Evolutionary conservation across 2,797 vertebrate species (phyloP).

Genomic region (Sebastes elongatus): DNA sequence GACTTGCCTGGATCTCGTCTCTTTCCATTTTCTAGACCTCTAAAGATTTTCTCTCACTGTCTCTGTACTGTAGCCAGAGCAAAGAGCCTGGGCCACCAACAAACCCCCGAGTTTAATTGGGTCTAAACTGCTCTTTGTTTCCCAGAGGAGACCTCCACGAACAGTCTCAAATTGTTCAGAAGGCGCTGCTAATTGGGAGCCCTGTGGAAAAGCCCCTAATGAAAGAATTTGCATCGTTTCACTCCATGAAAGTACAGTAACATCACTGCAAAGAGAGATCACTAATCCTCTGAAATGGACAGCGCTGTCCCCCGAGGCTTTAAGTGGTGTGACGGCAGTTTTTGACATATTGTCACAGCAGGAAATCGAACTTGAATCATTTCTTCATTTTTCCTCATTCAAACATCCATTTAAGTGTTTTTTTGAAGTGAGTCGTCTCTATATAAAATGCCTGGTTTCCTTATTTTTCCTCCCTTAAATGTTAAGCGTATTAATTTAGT

Average conservation of each 20-base stretch:
- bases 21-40: slow-evolving; percentile 40
- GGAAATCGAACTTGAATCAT: background rate
- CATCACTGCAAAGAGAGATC: slow-evolving; percentile 37
- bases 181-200: slow-evolving; percentile 72
- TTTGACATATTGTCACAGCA: background rate
- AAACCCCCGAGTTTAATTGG: slow-evolving; percentile 71
- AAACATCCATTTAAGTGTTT: background rate
- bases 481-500: background rate
- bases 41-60: slow-evolving; percentile 36
- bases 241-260: slow-evolving; percentile 30
- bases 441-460: background rate
- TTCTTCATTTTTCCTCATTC: background rate
- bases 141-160: slow-evolving; percentile 54
- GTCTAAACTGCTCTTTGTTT: slow-evolving; percentile 73
- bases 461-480: background rate
- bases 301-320: background rate
- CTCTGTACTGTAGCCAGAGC: slow-evolving; percentile 30
- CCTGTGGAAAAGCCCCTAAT: slow-evolving; percentile 53
- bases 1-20: slow-evolving; percentile 22
- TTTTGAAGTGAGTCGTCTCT: background rate
- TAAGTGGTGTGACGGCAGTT: background rate
- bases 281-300: slow-evolving; percentile 25
- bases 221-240: slow-evolving; percentile 65
- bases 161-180: slow-evolving; percentile 70
- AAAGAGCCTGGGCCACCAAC: slow-evolving; percentile 51